Evolutionary conservation across 1,140 invertebrate species (phyloP), one percentile per base, ranked within the genome.

Genomic region (Vanessa tameamea): DNA sequence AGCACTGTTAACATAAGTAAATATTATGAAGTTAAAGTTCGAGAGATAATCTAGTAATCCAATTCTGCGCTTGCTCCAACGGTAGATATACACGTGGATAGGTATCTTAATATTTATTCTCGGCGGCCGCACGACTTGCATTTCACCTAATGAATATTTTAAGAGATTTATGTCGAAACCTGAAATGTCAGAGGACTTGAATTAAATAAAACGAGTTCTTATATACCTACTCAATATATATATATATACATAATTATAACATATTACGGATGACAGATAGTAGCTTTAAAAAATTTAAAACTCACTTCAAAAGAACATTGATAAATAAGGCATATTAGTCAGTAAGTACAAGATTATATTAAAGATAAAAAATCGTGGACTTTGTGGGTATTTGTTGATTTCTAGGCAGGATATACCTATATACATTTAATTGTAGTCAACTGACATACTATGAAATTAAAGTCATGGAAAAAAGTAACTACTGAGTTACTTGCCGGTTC

Each of bases 71-170:
- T 83, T 82, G 85, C 83, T 69, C 73, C 76, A 79, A 79, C 70
- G 82, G 82, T 86, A 87, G 82, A 89, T 87, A 87, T 80, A 79
- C 79, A 81, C 72, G 47, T 67, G 68, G 82, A 83, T 87, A 84
- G 73, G 47, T 75, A 84, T 86, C 80, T 80, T 78, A 76, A 77
- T 84, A 86, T 88, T 88, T 87, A 87, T 87, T 87, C 85, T 79
- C 79, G 69, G 76, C 79, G 57, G 69, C 73, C 63, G 82, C 86
- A 89, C 85, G 88, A 88, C 86, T 85, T 83, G 74, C 80, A 87
- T 85, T 85, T 87, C 82, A 83, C 82, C 79, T 82, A 82, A 83
- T 81, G 86, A 85, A 88, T 89, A 87, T 87, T 85, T 86, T 85
- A 89, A 84, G 72, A 79, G 80, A 79, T 79, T 78, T 77, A 81